A percentile compares a stretch with the other conserved stretches of the same genome.
phyloP scores from a whole-genome alignment of 2,113 vertebrate genomes.

The Laticauda colubrina region DNA sequence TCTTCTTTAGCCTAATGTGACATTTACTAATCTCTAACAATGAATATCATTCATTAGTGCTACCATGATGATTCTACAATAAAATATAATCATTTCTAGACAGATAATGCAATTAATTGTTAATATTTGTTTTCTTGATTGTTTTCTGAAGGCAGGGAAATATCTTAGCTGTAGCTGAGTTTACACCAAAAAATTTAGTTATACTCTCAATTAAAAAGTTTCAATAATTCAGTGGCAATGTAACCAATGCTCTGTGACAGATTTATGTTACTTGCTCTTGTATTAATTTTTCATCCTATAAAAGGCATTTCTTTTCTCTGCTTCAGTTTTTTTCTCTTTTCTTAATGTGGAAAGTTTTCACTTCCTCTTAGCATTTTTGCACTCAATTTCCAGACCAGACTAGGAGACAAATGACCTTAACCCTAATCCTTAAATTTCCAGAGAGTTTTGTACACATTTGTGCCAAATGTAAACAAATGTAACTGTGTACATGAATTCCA shows the following conservation, averaged over 20 bases:
- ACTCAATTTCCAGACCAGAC: background rate
- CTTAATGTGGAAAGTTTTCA: background rate
- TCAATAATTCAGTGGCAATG: background rate
- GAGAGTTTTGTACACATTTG: background rate
- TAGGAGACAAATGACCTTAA: background rate
- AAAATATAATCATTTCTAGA: conserved; percentile 1
- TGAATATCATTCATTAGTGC: background rate
- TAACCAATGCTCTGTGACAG: background rate
- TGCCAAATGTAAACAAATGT: background rate
- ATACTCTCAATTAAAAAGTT: conserved; percentile 1
- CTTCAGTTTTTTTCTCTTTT: background rate
- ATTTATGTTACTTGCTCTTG: background rate
- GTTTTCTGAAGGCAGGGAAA: conserved; percentile 25
- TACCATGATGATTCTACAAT: conserved; percentile 1
- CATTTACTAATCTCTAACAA: background rate
- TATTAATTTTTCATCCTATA: background rate
- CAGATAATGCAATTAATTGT: background rate
- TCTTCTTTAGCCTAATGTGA: background rate
- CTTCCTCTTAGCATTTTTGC: background rate
- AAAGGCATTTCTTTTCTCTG: background rate
- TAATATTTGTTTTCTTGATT: background rate
- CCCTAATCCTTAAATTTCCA: background rate
- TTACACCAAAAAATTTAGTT: background rate
- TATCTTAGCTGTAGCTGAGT: background rate
- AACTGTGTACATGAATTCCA: background rate